Evolutionary conservation across 37 sponge, comb jelly and placozoan species (phyloP).

Genomic region (Tethya wilhelma): DNA sequence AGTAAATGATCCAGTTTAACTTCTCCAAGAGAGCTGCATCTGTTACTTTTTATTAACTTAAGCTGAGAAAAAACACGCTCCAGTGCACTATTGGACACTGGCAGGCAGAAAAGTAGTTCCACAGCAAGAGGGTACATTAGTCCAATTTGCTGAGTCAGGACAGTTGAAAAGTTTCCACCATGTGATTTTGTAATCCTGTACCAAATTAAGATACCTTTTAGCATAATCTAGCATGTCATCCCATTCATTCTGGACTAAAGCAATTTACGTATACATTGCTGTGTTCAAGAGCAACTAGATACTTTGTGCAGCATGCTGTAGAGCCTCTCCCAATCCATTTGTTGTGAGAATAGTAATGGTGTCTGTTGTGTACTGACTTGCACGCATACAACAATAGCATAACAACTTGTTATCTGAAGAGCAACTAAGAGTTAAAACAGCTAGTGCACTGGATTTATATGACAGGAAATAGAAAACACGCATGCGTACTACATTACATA

Average conservation of each 20-base stretch:
- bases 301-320: conserved; percentile 20
- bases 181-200: conserved; percentile 30
- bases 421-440: too few relatives aligned
- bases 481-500: too few relatives aligned
- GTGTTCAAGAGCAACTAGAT: conserved; percentile 39
- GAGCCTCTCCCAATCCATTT: conserved; percentile 71
- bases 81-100: conserved; percentile 67
- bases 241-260: conserved; percentile 69
- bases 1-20: conserved; percentile 35
- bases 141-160: conserved; percentile 52
- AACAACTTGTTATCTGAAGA: too few relatives aligned
- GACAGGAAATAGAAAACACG: too few relatives aligned
- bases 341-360: conserved; percentile 64
- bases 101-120: conserved; percentile 63
- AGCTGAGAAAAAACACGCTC: conserved; percentile 63
- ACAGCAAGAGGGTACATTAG: conserved; percentile 50
- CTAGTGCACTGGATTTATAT: too few relatives aligned
- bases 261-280: conserved; percentile 28
- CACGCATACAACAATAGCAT: too few relatives aligned
- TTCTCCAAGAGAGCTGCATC: conserved; percentile 29
- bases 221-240: conserved; percentile 68
- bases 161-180: conserved; percentile 86
- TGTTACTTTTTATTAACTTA: conserved; percentile 48
- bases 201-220: conserved; percentile 60
- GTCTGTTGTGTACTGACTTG: too few relatives aligned